Base-by-base conservation (phyloP, 2,888 invertebrate species). In the Zaprionus lineosus region DNA sequence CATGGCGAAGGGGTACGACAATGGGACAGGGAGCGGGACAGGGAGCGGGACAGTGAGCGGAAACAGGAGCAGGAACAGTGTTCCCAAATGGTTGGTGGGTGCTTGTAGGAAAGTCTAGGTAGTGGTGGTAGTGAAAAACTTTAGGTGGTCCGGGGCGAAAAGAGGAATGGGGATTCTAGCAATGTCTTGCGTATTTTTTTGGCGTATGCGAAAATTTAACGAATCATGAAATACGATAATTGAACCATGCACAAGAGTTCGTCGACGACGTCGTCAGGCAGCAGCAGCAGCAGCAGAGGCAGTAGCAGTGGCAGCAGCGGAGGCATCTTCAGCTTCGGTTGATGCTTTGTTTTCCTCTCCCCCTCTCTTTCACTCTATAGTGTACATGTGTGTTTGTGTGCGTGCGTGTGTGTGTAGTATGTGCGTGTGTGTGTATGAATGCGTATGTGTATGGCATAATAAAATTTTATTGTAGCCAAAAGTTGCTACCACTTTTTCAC, bases 161-260 rank as follows among this genome's bases (percentile, higher is more conserved):
- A 21, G 3, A 7, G 21, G 3, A 21, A 33, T 11, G 33, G 29
- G 50, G 26, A n/a, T 28, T 47, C 43, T 41, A 26, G 60, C 71
- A 65, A 61, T 64, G 68, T 61, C 84, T 81, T 84, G 68, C 60
- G 75, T 74, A 75, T 53, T 41, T 51, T 74, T 75, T 74, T 74
- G 77, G 73, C 77, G 81, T 75, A 87, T 88, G 85, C 84, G 86
- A 88, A 82, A 82, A 86, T 85, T 87, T 88, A 87, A 87, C 87
- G 88, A 87, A 88, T 87, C 86, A 87, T 88, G 87, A 87, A 87
- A 87, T 88, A 86, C 85, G 85, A 88, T 88, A 87, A 87, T 87
- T 87, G 87, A 88, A 87, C 86, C 88, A 88, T 88, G 85, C 88
- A 87, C 81, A 84, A 79, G 85, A 84, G 79, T 81, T 81, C 73